phyloP scores from a whole-genome alignment of 2,797 vertebrate genomes.

The Botia kubotai region DNA sequence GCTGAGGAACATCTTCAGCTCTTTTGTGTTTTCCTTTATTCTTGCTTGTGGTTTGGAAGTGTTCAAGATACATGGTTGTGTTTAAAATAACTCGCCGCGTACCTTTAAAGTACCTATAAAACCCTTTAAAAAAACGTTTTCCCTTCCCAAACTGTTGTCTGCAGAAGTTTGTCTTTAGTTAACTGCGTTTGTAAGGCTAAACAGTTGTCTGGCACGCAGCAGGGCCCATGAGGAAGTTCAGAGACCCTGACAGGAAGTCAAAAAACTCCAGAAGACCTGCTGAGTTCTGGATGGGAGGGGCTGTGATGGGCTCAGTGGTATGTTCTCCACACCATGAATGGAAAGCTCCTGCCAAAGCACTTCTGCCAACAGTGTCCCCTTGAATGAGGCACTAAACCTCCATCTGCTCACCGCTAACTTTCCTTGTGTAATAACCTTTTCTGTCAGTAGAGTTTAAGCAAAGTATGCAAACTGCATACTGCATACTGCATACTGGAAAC shows the following conservation, averaged over 20 bases:
- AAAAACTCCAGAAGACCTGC: not conserved
- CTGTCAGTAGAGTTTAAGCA: constrained; percentile 36
- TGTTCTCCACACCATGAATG: constrained; percentile 27
- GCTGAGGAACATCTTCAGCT: not conserved
- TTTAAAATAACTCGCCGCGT: constrained; percentile 1
- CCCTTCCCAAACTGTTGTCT: constrained; percentile 5
- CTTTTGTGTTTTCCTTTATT: constrained; percentile 18
- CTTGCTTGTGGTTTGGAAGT: not conserved
- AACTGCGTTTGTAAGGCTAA: constrained; percentile 3
- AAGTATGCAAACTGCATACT: constrained; percentile 16
- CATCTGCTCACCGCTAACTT: constrained; percentile 37
- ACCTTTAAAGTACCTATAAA: not conserved
- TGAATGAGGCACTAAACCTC: constrained; percentile 47
- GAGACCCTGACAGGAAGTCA: not conserved
- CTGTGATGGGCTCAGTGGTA: not conserved
- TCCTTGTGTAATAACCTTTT: constrained; percentile 44
- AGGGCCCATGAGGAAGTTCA: not conserved
- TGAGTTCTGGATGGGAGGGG: not conserved
- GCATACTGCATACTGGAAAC: too few species aligned
- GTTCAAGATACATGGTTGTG: not conserved
- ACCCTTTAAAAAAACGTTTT: constrained; percentile 9
- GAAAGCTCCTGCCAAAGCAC: constrained; percentile 37
- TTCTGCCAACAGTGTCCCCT: constrained; percentile 37
- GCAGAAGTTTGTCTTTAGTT: constrained; percentile 1
- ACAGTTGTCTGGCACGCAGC: not conserved